Conservation (phyloP, 2,797 vertebrate genomes). For the Kryptopterus vitreolus region DNA sequence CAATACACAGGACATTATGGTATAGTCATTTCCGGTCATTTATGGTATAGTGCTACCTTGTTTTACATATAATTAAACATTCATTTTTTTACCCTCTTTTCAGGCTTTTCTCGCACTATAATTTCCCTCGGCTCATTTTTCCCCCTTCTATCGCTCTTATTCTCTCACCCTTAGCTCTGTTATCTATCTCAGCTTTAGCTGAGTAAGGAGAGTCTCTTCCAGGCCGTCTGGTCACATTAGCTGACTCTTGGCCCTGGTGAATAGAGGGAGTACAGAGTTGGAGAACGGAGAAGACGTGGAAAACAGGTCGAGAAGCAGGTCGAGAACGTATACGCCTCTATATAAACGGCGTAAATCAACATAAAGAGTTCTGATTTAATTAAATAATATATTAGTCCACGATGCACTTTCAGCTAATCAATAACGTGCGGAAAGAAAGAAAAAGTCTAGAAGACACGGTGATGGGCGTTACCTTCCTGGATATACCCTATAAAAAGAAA, state of each 20-base stretch:
- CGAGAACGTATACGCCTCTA: conserved; percentile 4
- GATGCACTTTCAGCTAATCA: conserved; percentile 31
- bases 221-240: conserved; percentile 33
- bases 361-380: conserved; percentile 21
- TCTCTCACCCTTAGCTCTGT: neutral
- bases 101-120: neutral
- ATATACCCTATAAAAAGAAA: neutral
- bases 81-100: neutral
- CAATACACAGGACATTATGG: neutral
- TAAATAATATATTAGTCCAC: conserved; percentile 7
- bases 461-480: neutral
- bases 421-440: conserved; percentile 1
- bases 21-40: no score
- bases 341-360: neutral
- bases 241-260: neutral
- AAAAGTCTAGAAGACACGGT: neutral
- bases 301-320: conserved; percentile 11
- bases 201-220: conserved; percentile 34
- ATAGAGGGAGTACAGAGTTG: conserved; percentile 9
- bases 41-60: neutral
- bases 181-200: conserved; percentile 20
- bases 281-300: neutral
- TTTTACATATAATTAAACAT: neutral
- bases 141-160: conserved; percentile 9
- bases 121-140: neutral